Base-by-base conservation (phyloP, 2,113 vertebrate species). In the Montifringilla adamsi region DNA sequence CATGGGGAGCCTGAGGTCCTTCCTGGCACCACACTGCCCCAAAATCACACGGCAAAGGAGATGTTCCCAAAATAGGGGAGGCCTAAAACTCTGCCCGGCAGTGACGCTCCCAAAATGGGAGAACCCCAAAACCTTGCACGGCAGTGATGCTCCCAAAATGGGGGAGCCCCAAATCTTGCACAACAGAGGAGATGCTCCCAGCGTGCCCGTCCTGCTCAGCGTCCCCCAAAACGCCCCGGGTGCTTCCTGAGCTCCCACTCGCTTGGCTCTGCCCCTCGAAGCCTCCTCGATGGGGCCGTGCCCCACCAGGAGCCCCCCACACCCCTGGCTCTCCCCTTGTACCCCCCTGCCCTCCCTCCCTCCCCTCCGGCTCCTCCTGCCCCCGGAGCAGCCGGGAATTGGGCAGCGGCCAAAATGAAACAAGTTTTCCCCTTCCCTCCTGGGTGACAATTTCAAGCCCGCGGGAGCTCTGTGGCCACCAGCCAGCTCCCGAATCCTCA, bases 361-460 rank as follows among this genome's bases (percentile, higher is more conserved):
- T 7, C 23, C 6, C 43, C 10, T 7, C 74, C 44, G 7, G 2
- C 73, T 7, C 35, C 79, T 37, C 28, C 28, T 27, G 24, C 68
- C 55, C 79, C 68, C 2, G 2, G 84, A 73, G 87, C 9, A 43
- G 20, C 69, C 10, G n/a, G 49, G 77, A 94, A 91, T 84, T 89
- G 79, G 87, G 92, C 74, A 86, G 7, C 0, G 2, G 94, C 93
- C 84, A 84, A 74, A 88, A 94, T 81, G 80, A 93, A 79, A 95
- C 95, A 58, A 90, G 91, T 95, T 88, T 49, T 47, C 31, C 60
- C 58, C 72, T 92, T 72, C 49, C 72, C 87, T 93, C 91, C 87
- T 4, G 79, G 68, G 84, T 91, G 94, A 84, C 92, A 95, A 91
- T 96, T 95, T n/a, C 84, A 83, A 33, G 6, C 14, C 90, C 1